Evolutionary conservation across 1,140 invertebrate species (phyloP), one percentile per base, ranked within the genome.

Genomic region (Lepidurus couesii): DNA sequence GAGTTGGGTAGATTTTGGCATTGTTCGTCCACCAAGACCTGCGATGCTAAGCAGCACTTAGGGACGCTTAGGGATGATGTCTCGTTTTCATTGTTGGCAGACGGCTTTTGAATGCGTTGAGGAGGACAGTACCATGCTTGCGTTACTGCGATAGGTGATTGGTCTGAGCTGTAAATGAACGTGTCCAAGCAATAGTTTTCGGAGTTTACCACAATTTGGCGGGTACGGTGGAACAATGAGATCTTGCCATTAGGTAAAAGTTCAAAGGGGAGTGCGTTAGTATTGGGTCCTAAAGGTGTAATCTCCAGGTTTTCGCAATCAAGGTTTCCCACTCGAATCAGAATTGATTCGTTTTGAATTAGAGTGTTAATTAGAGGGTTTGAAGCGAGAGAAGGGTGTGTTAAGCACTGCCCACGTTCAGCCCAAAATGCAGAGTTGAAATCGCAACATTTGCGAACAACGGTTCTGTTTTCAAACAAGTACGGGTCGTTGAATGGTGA

Each of bases 381-480:
- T 7, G 43, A 44, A 9, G 53, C 5, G 21, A 42, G 42, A 13
- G 21, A 44, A 42, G 21, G 26, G 24, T 34, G 42, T 7, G 24
- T 34, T 21, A 21, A 44, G 16, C 75, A 77, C 16, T 47, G 75
- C 10, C 24, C 24, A 10, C 24, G 34, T 16, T 24, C 44, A 42
- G 42, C 75, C 26, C 16, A 26, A n/a, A 44, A 77, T 11, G 24
- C 44, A 5, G 75, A 77, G 7, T 13, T 42, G 42, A 47, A 47
- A 44, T 77, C 75, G 44, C 75, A 77, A 21, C 75, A 77, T 77
- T 77, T 77, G 34, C 44, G 75, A 45, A 77, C 75, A 26, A 77
- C 44, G 11, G 47, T 26, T 42, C 44, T 24, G 13, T 47, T 47
- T 9, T 26, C 21, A 5, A 77, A 43, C 21, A 45, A 45, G 34